Evolutionary conservation across 2,113 vertebrate species (phyloP), one percentile per base, ranked within the genome.

Genomic region (Climacteris rufus): DNA sequence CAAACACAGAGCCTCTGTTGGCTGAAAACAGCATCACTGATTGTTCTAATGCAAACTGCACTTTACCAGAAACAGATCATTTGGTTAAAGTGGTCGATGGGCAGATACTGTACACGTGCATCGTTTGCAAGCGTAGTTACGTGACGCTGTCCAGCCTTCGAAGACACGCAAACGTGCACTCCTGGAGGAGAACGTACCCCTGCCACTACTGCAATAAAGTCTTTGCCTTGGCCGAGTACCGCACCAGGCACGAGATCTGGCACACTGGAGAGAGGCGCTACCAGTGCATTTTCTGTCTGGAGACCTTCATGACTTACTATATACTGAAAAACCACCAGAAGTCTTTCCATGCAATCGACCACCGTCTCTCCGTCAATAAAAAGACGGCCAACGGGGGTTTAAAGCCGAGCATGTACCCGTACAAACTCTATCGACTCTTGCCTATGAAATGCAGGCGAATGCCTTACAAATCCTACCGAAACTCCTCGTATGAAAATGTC

Each of bases 201-300:
- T 99, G 99, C 79, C 99, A 99, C 96, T 99, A 99, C 88, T 99
- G 99, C 97, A 99, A 98, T 97, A 99, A 99, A 95, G 99, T 99
- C 3, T 99, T 99, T n/a, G 99, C 99, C 0, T 93, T 99, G 95
- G 99, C 99, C 3, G 99, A 99, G 94, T 99, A 99, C 89, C 98
- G 99, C 56, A 99, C 99, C 50, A 99, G 99, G 27, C 99, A 99
- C 19, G 99, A 99, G 96, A 99, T 99, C 89, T 99, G 99, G 99
- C 99, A 99, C 95, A 99, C 99, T 2, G 99, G 99, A 21, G 99
- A 99, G 83, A 98, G 99, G 20, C 98, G 99, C 4, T 99, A 99
- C 85, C 99, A 99, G 97, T 99, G 99, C 94, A 99, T 99, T 90
- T 99, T 99, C 97, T 99, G 99, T 88, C 97, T 99, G 37, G 99